A percentile compares a stretch with the other conserved stretches of the same genome.
Evolutionary conservation across 2,888 invertebrate species (phyloP).

Genomic region (Gonocerus acuteangulatus): DNA sequence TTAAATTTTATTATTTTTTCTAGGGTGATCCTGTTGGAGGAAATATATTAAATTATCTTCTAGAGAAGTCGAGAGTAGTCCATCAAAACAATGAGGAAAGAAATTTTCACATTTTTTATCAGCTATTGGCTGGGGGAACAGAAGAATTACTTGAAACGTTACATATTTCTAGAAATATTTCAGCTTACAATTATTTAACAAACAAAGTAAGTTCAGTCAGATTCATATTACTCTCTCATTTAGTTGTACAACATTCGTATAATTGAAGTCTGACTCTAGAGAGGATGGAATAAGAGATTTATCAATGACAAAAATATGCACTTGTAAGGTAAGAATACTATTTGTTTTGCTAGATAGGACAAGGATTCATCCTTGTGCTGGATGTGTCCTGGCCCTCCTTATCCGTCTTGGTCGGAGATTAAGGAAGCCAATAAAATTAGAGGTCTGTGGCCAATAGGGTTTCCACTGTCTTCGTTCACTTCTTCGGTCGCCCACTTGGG

Average conservation of each 20-base stretch:
- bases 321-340: no score
- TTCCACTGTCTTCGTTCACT: no score
- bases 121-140: constrained; percentile 67
- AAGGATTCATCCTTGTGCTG: no score
- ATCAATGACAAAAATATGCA: no score
- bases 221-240: background rate
- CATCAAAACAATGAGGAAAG: constrained; percentile 76
- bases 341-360: no score
- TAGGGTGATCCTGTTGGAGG: constrained; percentile 73
- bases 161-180: constrained; percentile 59
- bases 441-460: no score
- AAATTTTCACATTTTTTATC: constrained; percentile 90
- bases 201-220: constrained; percentile 53
- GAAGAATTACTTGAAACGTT: constrained; percentile 57
- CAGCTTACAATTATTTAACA: constrained; percentile 66
- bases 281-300: background rate
- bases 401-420: no score
- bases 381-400: no score
- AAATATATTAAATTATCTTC: constrained; percentile 78
- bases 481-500: no score
- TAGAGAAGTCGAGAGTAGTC: constrained; percentile 84
- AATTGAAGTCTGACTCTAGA: background rate
- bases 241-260: no score
- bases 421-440: no score
- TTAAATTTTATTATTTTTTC: constrained; percentile 27